Base-by-base conservation (phyloP, 2,797 vertebrate genomes). In the Hirundo rustica region DNA sequence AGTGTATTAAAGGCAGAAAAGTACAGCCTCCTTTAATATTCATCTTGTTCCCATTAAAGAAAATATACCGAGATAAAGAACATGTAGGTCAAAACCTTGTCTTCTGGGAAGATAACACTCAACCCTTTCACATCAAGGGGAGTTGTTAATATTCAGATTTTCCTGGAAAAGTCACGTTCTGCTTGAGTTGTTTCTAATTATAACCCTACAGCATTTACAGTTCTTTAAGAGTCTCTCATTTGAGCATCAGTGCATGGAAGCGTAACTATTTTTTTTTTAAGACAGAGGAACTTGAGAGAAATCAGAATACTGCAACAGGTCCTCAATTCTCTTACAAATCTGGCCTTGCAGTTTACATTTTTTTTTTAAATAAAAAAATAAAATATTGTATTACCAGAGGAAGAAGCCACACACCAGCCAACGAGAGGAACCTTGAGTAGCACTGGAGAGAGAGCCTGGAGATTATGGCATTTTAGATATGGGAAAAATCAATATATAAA, bases 61-160 rank as follows among this genome's bases (percentile, higher is more conserved):
- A 79, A 80, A 77, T 82, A 66, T 40, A 68, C 73, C 2, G 18
- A 82, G 68, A 93, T 68, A 93, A 60, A 94, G 92, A 75, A 96
- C 7, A 10, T 44, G 73, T 70, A 96, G 79, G 89, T 93, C 91
- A 93, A 95, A 92, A 57, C 45, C 79, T 74, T 83, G 64, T 92
- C 79, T 92, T 92, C 79, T 88, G 67, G 55, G 73, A 93, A 91
- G 66, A 62, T 36, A 86, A 80, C 4, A 17, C 40, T 70, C 55
- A 77, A 83, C 51, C 53, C 78, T 17, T 76, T 78, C 74, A 77
- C 85, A 93, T 67, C 60, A 88, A 85, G 51, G 29, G 25, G 40
- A 86, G 48, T 18, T 57, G 55, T 84, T 86, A 89, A 93, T 53
- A 44, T 51, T 86, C 51, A 73, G 54, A 67, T 92, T 94, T 84